These are phyloP conservation scores for Oenanthe oenanthe DNA, from an alignment of 2,113 vertebrate genomes.

Conservation along the genomic window DNA sequence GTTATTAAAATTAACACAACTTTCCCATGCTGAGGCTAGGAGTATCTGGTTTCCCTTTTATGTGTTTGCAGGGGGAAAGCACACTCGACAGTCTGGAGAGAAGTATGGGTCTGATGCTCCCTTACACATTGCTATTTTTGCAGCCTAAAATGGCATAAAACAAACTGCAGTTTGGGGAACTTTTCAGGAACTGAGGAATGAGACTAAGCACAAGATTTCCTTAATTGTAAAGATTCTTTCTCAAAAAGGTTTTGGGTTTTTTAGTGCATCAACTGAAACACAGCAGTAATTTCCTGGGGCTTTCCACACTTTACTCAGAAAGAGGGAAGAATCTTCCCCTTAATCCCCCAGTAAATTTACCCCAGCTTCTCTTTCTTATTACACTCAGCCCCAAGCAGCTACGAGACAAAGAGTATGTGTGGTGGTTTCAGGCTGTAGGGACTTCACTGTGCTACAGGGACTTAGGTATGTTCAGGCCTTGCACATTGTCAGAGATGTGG, in stretches of 20 bases:
- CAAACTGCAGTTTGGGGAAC: neutral
- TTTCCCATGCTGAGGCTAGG: neutral
- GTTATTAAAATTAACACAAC: constrained; percentile 32
- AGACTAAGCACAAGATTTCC: neutral
- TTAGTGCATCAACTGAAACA: neutral
- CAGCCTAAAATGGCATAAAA: neutral
- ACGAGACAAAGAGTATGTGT: neutral
- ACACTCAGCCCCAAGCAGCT: neutral
- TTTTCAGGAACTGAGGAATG: neutral
- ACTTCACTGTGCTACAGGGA: neutral
- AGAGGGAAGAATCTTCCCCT: constrained; percentile 26
- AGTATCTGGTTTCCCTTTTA: constrained; percentile 34
- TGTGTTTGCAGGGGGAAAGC: neutral
- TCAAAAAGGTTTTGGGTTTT: neutral
- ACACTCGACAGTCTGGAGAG: neutral
- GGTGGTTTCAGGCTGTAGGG: neutral
- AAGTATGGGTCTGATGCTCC: neutral
- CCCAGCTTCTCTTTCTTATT: neutral
- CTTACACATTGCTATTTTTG: neutral
- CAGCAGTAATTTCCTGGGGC: constrained; percentile 23
- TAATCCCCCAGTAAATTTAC: neutral
- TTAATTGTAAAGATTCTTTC: neutral
- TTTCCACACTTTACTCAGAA: constrained; percentile 16
- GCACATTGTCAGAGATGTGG: neutral
- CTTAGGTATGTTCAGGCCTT: neutral